Evolutionary conservation across 2,888 invertebrate genomes (phyloP).

Genomic region (Agrotis exclamationis): DNA sequence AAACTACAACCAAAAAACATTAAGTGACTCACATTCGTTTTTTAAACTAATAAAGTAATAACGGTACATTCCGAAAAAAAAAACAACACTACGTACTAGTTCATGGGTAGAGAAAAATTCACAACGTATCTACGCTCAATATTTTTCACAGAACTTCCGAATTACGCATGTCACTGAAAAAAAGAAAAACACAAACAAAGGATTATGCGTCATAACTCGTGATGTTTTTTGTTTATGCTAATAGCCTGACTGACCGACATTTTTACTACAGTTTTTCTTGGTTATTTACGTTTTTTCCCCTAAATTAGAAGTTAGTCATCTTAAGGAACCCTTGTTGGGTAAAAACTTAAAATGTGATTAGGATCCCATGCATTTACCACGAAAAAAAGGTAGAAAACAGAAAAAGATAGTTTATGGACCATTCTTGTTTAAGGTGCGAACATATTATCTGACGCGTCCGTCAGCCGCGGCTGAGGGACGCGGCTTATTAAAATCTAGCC

Average conservation of each 20-base stretch:
- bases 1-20: neutral
- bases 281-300: neutral
- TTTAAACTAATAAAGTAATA: slow-evolving; percentile 2
- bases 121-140: neutral
- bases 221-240: neutral
- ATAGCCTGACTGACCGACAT: too few relatives aligned
- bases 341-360: too few relatives aligned
- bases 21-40: slow-evolving; percentile 5
- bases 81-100: neutral
- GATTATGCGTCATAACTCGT: slow-evolving; percentile 17
- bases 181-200: slow-evolving; percentile 24
- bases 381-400: too few relatives aligned
- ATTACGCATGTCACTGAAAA: neutral
- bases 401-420: too few relatives aligned
- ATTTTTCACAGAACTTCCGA: slow-evolving; percentile 1
- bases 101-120: slow-evolving; percentile 2
- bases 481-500: too few relatives aligned
- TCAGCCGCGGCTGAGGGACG: too few relatives aligned
- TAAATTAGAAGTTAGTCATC: too few relatives aligned
- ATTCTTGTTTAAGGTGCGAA: too few relatives aligned
- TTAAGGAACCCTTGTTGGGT: too few relatives aligned
- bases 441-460: too few relatives aligned
- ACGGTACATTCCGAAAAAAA: neutral
- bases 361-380: too few relatives aligned
- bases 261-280: neutral